phyloP scores from a whole-genome alignment of 1,140 invertebrate genomes.

The Sycophaga agraensis region DNA sequence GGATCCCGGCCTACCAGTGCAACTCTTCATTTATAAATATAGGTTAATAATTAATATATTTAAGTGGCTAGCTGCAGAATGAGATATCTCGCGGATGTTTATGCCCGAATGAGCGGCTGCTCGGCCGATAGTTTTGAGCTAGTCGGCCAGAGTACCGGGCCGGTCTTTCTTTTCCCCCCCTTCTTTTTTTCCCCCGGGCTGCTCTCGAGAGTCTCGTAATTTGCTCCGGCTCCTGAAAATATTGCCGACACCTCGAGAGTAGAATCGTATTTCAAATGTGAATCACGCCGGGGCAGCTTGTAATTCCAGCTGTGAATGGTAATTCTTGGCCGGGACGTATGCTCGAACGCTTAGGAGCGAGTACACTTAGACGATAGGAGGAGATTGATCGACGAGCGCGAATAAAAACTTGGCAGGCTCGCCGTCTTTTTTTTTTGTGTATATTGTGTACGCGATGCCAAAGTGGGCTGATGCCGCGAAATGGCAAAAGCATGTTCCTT shows the following conservation, averaged over 20 bases:
- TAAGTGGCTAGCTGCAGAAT: too few species aligned
- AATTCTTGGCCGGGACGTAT: conserved; percentile 16
- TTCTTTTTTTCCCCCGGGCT: too few species aligned
- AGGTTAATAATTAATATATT: too few species aligned
- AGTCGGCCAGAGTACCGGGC: too few species aligned
- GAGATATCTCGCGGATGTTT: too few species aligned
- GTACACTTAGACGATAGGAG: too few species aligned
- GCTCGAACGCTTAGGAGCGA: neutral
- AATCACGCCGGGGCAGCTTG: conserved; percentile 28
- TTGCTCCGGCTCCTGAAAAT: conserved; percentile 29
- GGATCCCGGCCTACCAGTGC: too few species aligned
- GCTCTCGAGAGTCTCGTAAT: conserved; percentile 18
- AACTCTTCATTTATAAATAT: too few species aligned
- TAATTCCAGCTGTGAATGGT: conserved; percentile 29
- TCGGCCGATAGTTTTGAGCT: too few species aligned
- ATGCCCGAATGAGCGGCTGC: too few species aligned
- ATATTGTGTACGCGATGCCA: too few species aligned
- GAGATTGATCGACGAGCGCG: conserved; percentile 13
- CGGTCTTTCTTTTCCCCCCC: too few species aligned
- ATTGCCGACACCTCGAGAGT: conserved; percentile 15
- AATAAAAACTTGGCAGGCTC: conserved; percentile 9
- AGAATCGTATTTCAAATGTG: conserved; percentile 28
- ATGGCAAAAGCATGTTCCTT: neutral
- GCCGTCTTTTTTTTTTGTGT: conserved; percentile 6
- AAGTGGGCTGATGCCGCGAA: neutral